These are phyloP conservation scores for Yponomeuta malinellus DNA, from an alignment of 2,888 invertebrate species.

Conservation along the genomic window DNA sequence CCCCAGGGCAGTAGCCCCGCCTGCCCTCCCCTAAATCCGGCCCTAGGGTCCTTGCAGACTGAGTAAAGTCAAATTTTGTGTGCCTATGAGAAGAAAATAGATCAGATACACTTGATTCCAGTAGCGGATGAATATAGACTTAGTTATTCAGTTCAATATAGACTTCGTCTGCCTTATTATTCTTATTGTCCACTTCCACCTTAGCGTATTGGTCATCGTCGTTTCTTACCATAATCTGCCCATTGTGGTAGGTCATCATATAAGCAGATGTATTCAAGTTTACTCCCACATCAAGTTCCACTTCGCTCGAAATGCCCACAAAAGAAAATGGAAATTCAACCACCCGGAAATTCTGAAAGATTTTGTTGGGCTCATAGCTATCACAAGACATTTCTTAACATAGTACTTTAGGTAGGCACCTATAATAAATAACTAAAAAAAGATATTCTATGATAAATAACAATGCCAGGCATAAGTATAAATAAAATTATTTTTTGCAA, in stretches of 20 bases:
- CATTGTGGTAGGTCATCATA: constrained; percentile 52
- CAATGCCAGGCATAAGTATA: background rate
- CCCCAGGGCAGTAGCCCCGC: no score
- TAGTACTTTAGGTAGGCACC: background rate
- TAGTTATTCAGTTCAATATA: no score
- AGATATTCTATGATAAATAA: background rate
- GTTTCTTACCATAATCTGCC: constrained; percentile 45
- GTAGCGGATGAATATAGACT: no score
- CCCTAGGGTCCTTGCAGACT: no score
- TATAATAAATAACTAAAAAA: no score
- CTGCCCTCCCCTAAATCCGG: no score
- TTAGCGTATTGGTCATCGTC: background rate
- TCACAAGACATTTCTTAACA: constrained; percentile 29
- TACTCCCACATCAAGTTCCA: constrained; percentile 45
- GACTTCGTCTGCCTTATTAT: no score
- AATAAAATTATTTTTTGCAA: background rate
- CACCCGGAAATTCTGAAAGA: constrained; percentile 53
- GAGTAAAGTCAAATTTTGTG: no score
- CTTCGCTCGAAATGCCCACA: constrained; percentile 47
- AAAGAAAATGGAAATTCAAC: constrained; percentile 59
- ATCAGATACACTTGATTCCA: no score
- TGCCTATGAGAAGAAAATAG: no score
- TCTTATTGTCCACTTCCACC: background rate
- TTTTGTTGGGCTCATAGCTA: constrained; percentile 44
- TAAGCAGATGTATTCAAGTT: constrained; percentile 49